These are phyloP conservation scores for Seriola rivoliana DNA, from an alignment of 2,113 vertebrate species.

Conservation along the genomic window DNA sequence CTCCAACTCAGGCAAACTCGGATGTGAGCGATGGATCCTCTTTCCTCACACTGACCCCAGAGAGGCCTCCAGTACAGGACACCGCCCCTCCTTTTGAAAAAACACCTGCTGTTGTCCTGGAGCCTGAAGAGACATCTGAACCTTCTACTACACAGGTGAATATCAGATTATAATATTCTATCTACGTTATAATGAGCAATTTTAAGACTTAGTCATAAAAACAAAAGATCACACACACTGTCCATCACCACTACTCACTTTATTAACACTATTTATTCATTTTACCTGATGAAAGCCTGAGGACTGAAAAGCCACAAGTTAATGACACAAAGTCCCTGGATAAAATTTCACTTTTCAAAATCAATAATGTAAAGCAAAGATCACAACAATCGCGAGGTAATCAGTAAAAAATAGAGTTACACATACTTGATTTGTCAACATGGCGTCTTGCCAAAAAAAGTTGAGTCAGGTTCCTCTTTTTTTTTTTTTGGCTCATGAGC, in stretches of 20 bases:
- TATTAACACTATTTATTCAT: background rate
- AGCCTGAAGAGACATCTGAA: slow-evolving; percentile 49
- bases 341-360: too few species aligned
- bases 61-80: slow-evolving; percentile 80
- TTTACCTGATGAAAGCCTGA: too few species aligned
- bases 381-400: too few species aligned
- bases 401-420: too few species aligned
- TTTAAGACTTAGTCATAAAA: background rate
- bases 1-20: slow-evolving; percentile 5
- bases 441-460: too few species aligned
- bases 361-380: too few species aligned
- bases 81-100: slow-evolving; percentile 35
- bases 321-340: too few species aligned
- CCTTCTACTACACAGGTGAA: slow-evolving; percentile 62
- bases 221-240: background rate
- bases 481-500: too few species aligned
- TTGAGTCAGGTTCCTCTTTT: too few species aligned
- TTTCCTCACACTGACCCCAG: slow-evolving; percentile 30
- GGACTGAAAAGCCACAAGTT: too few species aligned
- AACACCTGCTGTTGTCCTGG: background rate
- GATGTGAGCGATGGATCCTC: slow-evolving; percentile 19
- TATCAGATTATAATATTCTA: background rate
- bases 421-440: too few species aligned
- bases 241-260: background rate
- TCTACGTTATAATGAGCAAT: background rate